Percentiles rank a stretch among this genome's conserved stretches.
Conservation (phyloP, 2,797 vertebrate species). For the Chelonia mydas region DNA sequence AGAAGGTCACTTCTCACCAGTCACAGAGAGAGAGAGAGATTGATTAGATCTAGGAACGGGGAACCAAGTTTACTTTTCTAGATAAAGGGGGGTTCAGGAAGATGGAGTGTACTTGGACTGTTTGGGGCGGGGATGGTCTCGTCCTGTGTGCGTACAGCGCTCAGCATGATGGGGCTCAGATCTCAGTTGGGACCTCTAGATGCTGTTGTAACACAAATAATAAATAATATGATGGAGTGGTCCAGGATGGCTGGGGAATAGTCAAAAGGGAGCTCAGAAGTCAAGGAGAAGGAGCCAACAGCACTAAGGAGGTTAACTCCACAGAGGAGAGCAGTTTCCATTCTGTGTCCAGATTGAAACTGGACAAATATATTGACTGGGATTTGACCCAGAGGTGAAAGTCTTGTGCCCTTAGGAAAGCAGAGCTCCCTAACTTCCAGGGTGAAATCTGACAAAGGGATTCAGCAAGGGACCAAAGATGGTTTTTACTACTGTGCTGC, state of each 20-base stretch:
- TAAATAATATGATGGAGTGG: neutral
- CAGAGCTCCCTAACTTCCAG: neutral
- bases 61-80: neutral
- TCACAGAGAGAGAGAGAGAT: neutral
- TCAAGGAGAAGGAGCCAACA: neutral
- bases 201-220: neutral
- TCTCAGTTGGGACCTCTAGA: neutral
- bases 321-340: neutral
- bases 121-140: neutral
- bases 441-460: neutral
- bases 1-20: neutral
- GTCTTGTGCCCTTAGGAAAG: neutral
- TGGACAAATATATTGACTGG: neutral
- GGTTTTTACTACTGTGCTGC: neutral
- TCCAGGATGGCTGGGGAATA: neutral
- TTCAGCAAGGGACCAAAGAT: neutral
- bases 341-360: neutral
- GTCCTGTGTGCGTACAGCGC: neutral
- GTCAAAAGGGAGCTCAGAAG: neutral
- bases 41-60: neutral
- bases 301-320: neutral
- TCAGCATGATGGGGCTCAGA: neutral
- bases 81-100: conserved; percentile 2
- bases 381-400: neutral
- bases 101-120: neutral